Evolutionary conservation across 2,797 vertebrate genomes (phyloP).

Genomic region (Squalus acanthias): DNA sequence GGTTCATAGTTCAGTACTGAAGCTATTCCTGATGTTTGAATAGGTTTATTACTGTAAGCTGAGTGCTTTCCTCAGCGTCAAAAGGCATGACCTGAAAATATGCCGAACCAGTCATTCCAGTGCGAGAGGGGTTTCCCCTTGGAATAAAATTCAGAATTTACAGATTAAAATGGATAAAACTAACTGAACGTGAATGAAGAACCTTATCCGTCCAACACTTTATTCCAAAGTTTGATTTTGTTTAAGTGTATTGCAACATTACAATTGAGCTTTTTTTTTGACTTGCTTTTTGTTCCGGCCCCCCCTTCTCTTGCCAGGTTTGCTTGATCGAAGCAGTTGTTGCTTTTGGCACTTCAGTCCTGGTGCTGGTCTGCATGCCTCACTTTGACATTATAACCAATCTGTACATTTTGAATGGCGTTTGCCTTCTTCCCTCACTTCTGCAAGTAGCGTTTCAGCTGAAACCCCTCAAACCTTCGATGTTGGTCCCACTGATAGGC

Average conservation of each 20-base stretch:
- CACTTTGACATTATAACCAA: conserved; percentile 68
- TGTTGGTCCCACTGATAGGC: background rate
- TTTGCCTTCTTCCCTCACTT: conserved; percentile 60
- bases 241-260: background rate
- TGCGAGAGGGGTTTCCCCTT: background rate
- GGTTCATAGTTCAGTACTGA: background rate
- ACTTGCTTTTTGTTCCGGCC: background rate
- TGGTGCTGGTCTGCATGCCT: conserved; percentile 69
- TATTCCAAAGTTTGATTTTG: background rate
- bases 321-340: conserved; percentile 60
- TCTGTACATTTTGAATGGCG: conserved; percentile 65
- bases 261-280: conserved; percentile 33
- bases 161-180: background rate
- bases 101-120: background rate
- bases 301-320: conserved; percentile 51
- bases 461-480: background rate
- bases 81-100: background rate
- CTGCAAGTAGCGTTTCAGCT: conserved; percentile 59
- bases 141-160: background rate
- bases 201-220: background rate
- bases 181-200: background rate
- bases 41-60: background rate
- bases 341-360: conserved; percentile 59
- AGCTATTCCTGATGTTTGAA: background rate
- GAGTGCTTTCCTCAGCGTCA: background rate